Evolutionary conservation across 2,888 invertebrate genomes (phyloP), one percentile per base, ranked within the genome.

Genomic region (Drosophila lacicola): DNA sequence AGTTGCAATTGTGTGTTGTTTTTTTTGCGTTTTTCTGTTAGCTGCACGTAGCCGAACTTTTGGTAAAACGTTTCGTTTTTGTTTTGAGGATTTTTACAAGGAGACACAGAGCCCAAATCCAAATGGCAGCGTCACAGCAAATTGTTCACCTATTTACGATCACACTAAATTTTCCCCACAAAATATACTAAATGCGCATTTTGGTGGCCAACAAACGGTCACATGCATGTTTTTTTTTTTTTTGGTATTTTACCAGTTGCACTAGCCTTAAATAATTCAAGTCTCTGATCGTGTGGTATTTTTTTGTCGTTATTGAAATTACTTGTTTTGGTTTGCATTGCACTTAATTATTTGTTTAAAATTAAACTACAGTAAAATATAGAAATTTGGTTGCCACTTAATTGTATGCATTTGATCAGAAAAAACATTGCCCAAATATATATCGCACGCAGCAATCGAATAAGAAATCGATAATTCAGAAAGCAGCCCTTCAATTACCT

Each of bases 121-220:
- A 75, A 75, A 75, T 75, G 75, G 75, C 75, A 75, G 75, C 75
- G 75, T 75, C 75, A 75, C 75, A 75, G 74, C 75, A 74, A 74
- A 70, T 70, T 61, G 70, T 74, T 74, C 74, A 74, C 74, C 74
- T 74, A 74, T 70, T 74, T 67, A 60, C 75, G 75, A 75, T 71
- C 71, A 67, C 71, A 70, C 74, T 75, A 75, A 75, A 71, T 74
- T 49, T 74, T 55, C 53, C 75, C 75, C 37, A 8, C 37, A 5
- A 63, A 71, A 75, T 58, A 74, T 74, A 74, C 74, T 61, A 61
- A 66, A 33, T 55, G 21, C 19, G 33, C 42, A 58, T 45, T 45
- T 62, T 56, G 8, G 10, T 9, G 1, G 34, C 13, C 13, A 2
- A 14, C 33, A 53, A 44, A 53, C 42, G 75, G 74, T 62, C 75